These are phyloP conservation scores for Delia radicum DNA, from an alignment of 1,140 invertebrate species.

Conservation along the genomic window DNA sequence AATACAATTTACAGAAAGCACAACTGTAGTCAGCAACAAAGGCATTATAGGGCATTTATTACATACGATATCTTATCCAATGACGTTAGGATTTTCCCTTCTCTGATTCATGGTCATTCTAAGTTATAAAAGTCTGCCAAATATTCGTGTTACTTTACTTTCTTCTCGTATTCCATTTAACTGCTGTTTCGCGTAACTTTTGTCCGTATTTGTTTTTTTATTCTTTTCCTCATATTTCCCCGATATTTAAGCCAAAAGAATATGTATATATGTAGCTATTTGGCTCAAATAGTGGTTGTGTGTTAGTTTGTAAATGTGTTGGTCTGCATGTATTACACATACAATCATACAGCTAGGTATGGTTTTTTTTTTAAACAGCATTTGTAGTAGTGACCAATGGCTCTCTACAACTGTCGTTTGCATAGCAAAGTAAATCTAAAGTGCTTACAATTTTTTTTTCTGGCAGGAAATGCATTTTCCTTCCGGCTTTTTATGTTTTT, in stretches of 20 bases:
- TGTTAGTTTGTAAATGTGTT: background rate
- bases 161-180: background rate
- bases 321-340: background rate
- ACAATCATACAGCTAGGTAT: background rate
- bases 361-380: background rate
- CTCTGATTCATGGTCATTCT: background rate
- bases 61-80: no score
- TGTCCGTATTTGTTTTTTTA: background rate
- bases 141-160: background rate
- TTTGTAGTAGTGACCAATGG: background rate
- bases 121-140: background rate
- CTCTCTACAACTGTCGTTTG: conserved; percentile 1
- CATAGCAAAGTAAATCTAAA: conserved; percentile 2
- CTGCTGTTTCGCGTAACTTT: background rate
- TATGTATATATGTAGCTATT: background rate
- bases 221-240: no score
- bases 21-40: no score
- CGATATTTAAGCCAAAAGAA: background rate
- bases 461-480: background rate
- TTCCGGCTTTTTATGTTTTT: conserved; percentile 1
- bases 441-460: background rate
- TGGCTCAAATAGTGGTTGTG: background rate
- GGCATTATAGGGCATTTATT: no score
- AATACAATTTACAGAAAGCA: no score
- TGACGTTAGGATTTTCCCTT: background rate